These are phyloP conservation scores for Syngnathoides biaculeatus DNA, from an alignment of 2,113 vertebrate species.

Conservation along the genomic window DNA sequence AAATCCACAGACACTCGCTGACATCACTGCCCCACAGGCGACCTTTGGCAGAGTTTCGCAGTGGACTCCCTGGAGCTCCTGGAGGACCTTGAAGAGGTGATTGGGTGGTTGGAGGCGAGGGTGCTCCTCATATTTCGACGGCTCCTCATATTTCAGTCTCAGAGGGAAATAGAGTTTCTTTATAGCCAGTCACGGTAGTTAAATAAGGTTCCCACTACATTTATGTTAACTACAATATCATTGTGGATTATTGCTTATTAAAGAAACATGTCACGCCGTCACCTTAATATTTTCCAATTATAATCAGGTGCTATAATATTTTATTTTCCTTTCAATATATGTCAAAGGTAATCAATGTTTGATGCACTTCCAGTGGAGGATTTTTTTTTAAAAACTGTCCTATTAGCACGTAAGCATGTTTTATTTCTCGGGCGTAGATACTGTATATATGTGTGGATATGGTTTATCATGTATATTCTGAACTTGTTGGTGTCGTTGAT, in stretches of 20 bases:
- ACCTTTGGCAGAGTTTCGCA: conserved; percentile 85
- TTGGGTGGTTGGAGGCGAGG: conserved; percentile 78
- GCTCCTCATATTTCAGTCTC: conserved; percentile 73
- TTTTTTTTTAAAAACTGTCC: background rate
- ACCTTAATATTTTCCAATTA: background rate
- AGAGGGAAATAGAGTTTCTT: conserved; percentile 20
- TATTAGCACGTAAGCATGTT: background rate
- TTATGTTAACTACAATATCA: background rate
- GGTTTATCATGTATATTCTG: background rate
- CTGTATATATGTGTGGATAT: background rate
- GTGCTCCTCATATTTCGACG: conserved; percentile 86
- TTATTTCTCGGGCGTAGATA: background rate
- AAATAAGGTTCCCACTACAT: background rate
- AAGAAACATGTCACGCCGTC: background rate
- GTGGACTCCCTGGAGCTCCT: conserved; percentile 88
- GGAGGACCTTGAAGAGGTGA: conserved; percentile 86
- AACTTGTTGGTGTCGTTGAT: background rate
- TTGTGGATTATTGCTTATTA: background rate
- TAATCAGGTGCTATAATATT: background rate
- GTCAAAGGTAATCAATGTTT: background rate
- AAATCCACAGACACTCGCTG: background rate
- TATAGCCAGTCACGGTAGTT: background rate
- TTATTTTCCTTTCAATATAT: background rate
- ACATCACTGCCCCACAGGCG: conserved; percentile 69
- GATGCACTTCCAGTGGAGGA: background rate